phyloP scores from a whole-genome alignment of 37 sponge, comb jelly and placozoan species.

The Hormiphora californensis region DNA sequence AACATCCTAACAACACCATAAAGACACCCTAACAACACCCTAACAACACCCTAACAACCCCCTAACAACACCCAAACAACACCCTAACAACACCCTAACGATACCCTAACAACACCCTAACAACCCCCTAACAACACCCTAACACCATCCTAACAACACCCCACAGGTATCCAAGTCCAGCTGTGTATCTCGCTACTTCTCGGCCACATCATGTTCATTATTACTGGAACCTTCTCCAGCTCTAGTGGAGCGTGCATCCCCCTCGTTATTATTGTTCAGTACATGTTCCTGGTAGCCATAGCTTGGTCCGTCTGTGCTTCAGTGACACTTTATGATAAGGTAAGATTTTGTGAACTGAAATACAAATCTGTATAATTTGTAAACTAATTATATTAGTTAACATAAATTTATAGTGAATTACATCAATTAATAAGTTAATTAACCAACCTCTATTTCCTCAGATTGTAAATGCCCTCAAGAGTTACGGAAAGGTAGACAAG shows the following conservation, averaged over 20 bases:
- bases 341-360: neutral
- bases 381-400: neutral
- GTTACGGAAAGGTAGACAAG: conserved; percentile 44
- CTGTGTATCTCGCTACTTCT: conserved; percentile 17
- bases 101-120: too few species aligned
- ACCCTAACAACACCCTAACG: too few species aligned
- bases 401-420: neutral
- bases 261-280: conserved; percentile 36
- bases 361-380: neutral
- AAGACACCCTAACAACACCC: too few species aligned
- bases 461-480: conserved; percentile 33
- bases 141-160: too few species aligned
- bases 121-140: too few species aligned
- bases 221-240: neutral
- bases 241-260: neutral
- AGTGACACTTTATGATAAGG: conserved; percentile 24
- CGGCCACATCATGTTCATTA: conserved; percentile 28
- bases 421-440: too few species aligned
- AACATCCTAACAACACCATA: too few species aligned
- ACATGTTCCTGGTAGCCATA: conserved; percentile 46
- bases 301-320: conserved; percentile 53
- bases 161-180: conserved; percentile 17
- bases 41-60: too few species aligned
- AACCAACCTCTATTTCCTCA: too few species aligned
- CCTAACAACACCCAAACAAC: too few species aligned